Evolutionary conservation across 64 coral and sea anemone genomes (phyloP).

Genomic region (Cladopsammia gracilis): DNA sequence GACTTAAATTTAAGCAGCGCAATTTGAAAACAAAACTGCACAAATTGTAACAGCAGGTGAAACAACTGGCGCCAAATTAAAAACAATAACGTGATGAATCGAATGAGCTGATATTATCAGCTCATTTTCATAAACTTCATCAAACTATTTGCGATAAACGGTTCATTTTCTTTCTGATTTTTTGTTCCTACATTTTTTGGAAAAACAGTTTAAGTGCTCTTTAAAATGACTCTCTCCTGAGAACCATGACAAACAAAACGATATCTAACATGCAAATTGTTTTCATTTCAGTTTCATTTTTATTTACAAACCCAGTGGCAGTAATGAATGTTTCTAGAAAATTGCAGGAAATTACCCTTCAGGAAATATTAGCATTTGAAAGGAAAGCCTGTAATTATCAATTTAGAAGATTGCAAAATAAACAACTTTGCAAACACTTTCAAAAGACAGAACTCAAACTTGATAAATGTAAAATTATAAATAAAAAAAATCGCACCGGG

Average conservation of each 20-base stretch:
- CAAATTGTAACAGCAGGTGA: not conserved
- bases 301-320: not conserved
- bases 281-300: not conserved
- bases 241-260: not conserved
- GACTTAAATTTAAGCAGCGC: not conserved
- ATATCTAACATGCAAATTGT: not conserved
- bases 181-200: not conserved
- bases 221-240: not conserved
- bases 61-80: not conserved
- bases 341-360: conserved; percentile 34
- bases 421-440: not conserved
- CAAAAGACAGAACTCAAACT: not conserved
- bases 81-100: not conserved
- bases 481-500: not conserved
- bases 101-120: not conserved
- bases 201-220: not conserved
- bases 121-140: too few relatives aligned
- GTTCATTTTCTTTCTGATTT: too few relatives aligned
- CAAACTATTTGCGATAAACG: too few relatives aligned
- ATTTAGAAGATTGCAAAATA: conserved; percentile 8
- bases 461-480: not conserved
- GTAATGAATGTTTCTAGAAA: conserved; percentile 9
- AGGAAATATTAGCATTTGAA: conserved; percentile 21
- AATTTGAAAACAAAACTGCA: not conserved
- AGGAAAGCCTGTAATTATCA: conserved; percentile 13